A percentile compares a stretch with the other conserved stretches of the same genome.
Conservation (phyloP, 23 tunicate genomes). For the Phallusia fumigata region DNA sequence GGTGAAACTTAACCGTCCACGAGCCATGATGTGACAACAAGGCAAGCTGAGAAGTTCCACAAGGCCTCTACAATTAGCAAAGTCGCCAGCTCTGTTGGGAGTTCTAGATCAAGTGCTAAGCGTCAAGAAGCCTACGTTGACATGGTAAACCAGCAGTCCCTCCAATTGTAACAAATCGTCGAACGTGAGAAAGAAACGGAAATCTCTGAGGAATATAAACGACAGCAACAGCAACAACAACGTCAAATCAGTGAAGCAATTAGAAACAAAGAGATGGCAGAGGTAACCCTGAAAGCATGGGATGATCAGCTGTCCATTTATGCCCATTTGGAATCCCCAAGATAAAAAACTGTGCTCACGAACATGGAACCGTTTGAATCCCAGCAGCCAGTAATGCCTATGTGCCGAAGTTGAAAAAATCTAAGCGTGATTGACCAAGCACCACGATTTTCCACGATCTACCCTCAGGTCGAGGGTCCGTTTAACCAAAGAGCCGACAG, state of each 20-base stretch:
- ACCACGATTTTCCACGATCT: neutral
- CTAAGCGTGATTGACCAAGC: neutral
- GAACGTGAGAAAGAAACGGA: neutral
- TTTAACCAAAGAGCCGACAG: too few relatives aligned
- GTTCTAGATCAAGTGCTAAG: neutral
- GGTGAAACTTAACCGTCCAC: neutral
- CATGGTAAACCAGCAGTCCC: neutral
- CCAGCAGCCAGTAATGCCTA: neutral
- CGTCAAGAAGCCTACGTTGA: conserved; percentile 12
- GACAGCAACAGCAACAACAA: too few relatives aligned
- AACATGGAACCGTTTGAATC: neutral
- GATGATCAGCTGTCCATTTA: neutral
- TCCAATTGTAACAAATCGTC: neutral
- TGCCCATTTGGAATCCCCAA: neutral
- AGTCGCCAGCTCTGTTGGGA: neutral
- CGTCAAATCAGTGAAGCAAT: neutral
- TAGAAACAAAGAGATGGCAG: neutral
- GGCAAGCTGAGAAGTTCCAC: neutral
- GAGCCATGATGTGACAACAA: neutral
- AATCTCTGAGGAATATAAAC: neutral
- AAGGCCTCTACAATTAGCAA: neutral
- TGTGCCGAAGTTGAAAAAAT: neutral
- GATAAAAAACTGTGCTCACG: neutral
- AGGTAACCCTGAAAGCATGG: neutral
- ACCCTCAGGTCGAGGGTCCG: too few relatives aligned